phyloP scores from a whole-genome alignment of 2,113 vertebrate species.

The Rhipidura dahli region DNA sequence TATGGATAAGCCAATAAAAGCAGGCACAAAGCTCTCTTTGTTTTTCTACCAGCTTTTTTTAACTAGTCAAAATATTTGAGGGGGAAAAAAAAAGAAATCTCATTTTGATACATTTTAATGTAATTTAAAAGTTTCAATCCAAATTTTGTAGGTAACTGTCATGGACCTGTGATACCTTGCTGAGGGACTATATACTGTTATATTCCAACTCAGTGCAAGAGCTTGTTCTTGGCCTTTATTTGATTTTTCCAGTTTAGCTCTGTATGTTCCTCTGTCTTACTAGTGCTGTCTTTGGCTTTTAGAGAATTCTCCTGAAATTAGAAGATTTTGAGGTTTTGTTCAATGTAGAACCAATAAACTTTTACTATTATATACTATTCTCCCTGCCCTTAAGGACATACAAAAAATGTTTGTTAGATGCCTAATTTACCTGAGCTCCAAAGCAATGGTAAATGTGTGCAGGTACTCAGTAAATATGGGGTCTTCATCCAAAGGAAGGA shows the following conservation, averaged over 20 bases:
- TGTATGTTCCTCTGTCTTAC: not conserved
- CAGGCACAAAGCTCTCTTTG: not conserved
- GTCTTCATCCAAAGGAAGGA: not conserved
- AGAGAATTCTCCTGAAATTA: not conserved
- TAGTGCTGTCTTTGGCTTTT: not conserved
- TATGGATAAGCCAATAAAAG: not conserved
- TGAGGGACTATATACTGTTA: not conserved
- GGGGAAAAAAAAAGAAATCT: fast-evolving
- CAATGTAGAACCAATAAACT: not conserved
- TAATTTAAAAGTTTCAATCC: not conserved
- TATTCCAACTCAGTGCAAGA: not conserved
- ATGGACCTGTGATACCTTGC: not conserved
- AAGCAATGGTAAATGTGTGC: not conserved
- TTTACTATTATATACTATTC: not conserved
- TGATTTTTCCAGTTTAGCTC: not conserved
- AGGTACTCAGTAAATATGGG: not conserved
- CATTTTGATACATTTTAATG: not conserved
- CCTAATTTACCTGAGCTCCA: not conserved
- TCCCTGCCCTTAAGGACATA: not conserved
- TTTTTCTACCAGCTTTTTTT: not conserved
- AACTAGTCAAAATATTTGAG: not conserved
- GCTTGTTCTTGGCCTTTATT: not conserved
- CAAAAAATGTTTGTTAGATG: not conserved
- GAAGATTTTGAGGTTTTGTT: not conserved
- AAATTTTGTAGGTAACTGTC: not conserved